Conservation (phyloP, 2,113 vertebrate species). For the Ceratotherium simum region DNA sequence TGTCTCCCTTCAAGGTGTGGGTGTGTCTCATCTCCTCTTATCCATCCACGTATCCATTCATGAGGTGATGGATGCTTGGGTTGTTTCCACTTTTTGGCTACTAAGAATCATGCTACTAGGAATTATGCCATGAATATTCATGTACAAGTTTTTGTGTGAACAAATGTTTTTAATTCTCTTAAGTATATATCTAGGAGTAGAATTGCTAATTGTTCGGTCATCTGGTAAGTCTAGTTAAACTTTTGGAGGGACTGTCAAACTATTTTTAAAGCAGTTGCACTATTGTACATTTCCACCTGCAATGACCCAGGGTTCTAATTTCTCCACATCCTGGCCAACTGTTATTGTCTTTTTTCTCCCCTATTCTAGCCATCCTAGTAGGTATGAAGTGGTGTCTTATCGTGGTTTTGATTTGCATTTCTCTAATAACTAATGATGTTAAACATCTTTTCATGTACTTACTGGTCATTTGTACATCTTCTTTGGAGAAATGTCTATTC, state of each 20-base stretch:
- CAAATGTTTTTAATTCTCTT: not conserved
- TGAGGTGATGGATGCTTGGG: not conserved
- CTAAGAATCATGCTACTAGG: not conserved
- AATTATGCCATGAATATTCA: not conserved
- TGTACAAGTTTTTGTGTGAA: not conserved
- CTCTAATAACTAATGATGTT: not conserved
- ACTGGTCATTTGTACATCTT: not conserved
- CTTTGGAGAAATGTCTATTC: not conserved
- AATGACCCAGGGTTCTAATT: no score
- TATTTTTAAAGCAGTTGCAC: not conserved
- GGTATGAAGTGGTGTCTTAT: not conserved
- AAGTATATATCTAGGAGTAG: not conserved
- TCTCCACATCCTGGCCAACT: not conserved
- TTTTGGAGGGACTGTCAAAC: not conserved
- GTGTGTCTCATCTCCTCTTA: not conserved
- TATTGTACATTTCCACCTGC: not conserved
- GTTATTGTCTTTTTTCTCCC: no score
- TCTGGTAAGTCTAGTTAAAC: not conserved
- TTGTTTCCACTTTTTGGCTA: not conserved
- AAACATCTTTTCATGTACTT: not conserved
- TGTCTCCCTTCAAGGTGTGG: not conserved
- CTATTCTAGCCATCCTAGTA: not conserved
- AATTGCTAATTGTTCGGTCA: not conserved
- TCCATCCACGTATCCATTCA: not conserved
- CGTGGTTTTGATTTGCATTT: not conserved